These are phyloP conservation scores for Etheostoma nigrum DNA, from an alignment of 2,797 vertebrate genomes.

Conservation along the genomic window DNA sequence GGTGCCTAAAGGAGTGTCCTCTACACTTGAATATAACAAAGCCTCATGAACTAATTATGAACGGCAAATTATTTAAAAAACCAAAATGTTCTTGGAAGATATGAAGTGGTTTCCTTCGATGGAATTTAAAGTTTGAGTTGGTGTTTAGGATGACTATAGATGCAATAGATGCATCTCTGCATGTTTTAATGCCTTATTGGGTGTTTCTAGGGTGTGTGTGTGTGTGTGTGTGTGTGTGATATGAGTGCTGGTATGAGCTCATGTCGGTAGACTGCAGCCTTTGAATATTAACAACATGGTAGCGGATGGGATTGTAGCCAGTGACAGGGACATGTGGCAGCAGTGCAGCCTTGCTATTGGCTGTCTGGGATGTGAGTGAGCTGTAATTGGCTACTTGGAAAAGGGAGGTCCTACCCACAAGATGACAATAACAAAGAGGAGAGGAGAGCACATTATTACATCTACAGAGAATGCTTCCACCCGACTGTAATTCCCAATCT, in stretches of 20 bases:
- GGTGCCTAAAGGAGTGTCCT: neutral
- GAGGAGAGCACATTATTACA: constrained; percentile 3
- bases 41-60: neutral
- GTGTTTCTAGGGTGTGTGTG: constrained; percentile 3
- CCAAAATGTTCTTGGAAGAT: neutral
- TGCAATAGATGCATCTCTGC: constrained; percentile 5
- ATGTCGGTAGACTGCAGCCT: constrained; percentile 72
- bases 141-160: neutral
- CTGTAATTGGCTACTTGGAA: constrained; percentile 45
- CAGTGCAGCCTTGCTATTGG: constrained; percentile 60
- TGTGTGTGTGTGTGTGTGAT: neutral
- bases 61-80: neutral
- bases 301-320: constrained; percentile 19
- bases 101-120: constrained; percentile 1
- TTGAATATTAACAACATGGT: constrained; percentile 77
- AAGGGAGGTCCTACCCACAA: constrained; percentile 25
- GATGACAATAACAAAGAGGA: constrained; percentile 59
- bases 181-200: constrained; percentile 22
- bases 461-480: no score
- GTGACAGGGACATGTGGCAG: constrained; percentile 46
- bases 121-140: neutral
- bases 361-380: constrained; percentile 5
- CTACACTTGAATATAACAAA: neutral
- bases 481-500: neutral
- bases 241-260: constrained; percentile 57